phyloP scores from a whole-genome alignment of 64 coral and sea anemone species.

The Dendronephthya gigantea region DNA sequence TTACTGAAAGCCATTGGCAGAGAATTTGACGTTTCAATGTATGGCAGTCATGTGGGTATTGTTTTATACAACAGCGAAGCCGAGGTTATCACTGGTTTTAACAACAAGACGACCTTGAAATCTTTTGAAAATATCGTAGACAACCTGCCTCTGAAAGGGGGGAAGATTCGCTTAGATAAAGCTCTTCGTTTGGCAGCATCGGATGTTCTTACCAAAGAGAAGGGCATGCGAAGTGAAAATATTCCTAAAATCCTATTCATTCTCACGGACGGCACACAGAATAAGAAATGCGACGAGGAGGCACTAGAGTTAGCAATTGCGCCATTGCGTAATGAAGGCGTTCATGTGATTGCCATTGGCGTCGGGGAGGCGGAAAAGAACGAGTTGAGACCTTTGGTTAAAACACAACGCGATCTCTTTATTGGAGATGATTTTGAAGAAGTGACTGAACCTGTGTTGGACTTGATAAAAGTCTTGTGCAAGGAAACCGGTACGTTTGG shows the following conservation, averaged over 20 bases:
- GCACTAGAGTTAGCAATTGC: background rate
- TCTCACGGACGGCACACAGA: background rate
- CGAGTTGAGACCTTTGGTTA: background rate
- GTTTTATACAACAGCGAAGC: background rate
- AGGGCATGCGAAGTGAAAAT: background rate
- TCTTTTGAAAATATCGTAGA: background rate
- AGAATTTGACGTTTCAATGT: constrained; percentile 4
- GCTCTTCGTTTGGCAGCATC: background rate
- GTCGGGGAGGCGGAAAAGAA: background rate
- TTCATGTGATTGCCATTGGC: background rate
- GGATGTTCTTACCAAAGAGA: background rate
- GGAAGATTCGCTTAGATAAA: background rate
- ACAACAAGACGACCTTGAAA: background rate
- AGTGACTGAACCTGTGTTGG: background rate
- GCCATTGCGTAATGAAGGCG: background rate
- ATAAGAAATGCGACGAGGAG: background rate
- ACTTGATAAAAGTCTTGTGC: background rate
- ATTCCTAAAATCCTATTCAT: background rate
- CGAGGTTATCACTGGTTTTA: background rate
- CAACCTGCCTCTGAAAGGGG: background rate
- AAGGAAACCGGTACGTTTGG: background rate
- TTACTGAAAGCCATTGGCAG: background rate
- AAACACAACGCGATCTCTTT: background rate
- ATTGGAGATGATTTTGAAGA: background rate
- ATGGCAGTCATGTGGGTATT: background rate